phyloP scores from a whole-genome alignment of 92 coral and sea anemone species.

The Siderastrea siderea region DNA sequence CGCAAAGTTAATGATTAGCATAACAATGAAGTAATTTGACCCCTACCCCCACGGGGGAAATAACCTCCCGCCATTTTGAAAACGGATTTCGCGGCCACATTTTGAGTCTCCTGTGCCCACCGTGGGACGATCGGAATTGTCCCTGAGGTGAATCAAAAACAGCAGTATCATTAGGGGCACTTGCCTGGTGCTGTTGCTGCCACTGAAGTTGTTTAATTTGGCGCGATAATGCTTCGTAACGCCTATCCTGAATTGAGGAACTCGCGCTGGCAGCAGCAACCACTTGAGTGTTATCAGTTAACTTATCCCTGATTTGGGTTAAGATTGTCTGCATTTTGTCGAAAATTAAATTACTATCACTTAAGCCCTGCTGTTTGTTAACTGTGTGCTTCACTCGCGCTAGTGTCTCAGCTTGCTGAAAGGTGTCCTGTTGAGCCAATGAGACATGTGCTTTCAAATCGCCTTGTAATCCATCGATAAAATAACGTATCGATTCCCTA shows the following conservation, averaged over 20 bases:
- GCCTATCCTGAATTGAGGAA: not conserved
- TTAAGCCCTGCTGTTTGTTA: no score
- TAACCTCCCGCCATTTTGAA: slow-evolving; percentile 3
- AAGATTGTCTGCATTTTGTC: not conserved
- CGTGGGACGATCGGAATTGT: not conserved
- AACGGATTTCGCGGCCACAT: slow-evolving; percentile 19
- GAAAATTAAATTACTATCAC: not conserved
- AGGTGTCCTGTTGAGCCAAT: not conserved
- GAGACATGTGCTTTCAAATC: not conserved
- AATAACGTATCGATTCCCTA: not conserved
- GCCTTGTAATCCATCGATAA: not conserved
- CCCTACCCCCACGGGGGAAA: slow-evolving; percentile 37
- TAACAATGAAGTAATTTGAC: slow-evolving; percentile 1
- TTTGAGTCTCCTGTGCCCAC: slow-evolving; percentile 41
- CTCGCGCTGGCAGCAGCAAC: not conserved
- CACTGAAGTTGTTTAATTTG: not conserved
- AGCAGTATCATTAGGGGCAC: not conserved
- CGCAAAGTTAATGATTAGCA: slow-evolving; percentile 41
- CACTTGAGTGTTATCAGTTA: not conserved
- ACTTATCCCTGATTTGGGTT: no score
- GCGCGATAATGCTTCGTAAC: not conserved
- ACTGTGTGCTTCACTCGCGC: not conserved
- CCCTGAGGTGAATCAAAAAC: not conserved
- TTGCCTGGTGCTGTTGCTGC: not conserved
- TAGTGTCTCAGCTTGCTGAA: not conserved